Evolutionary conservation across 2,113 vertebrate species (phyloP), one percentile per base, ranked within the genome.

Genomic region (Rhynchopsitta pachyrhyncha): DNA sequence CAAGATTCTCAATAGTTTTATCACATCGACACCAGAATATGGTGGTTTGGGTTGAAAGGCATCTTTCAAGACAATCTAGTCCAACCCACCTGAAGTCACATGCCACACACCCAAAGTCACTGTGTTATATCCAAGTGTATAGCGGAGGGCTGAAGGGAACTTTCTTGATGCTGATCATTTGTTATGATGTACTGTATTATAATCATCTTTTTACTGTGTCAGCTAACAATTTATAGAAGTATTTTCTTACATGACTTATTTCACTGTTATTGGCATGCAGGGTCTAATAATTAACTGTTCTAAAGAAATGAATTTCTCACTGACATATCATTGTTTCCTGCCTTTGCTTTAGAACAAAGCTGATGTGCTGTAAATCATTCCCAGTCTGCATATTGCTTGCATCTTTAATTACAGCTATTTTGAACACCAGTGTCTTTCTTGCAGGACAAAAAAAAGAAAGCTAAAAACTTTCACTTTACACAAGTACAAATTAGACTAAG

Each of bases 341-440:
- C 55, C 13, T 93, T 86, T 71, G 84, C 77, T 96, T 92, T 79
- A 93, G 92, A 97, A 87, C 35, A 93, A 94, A 94, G 31, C 10
- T 47, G 87, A 89, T 69, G 17, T 59, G 49, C 19, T 92, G 39
- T 92, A 86, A 97, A 90, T 96, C 66, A 82, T 92, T 93, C 88
- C 79, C 73, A 59, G 68, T 75, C 57, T 93, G 31, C 63, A 27
- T 59, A 73, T 70, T 90, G 41, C 66, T 89, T 93, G 42, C 35
- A 76, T 78, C 41, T 29, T 60, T 96, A 96, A 96, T 97, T 94
- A 94, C 46, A 97, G 71, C 13, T 77, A 47, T 96, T 94, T 64
- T 67, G 68, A 79, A 91, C 75, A 90, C 83, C 22, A 83, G 14
- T 63, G 55, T 33, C 25, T 95, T 28, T 92, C 64, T 93, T 82